phyloP scores from a whole-genome alignment of 2,113 vertebrate species.

The Cyprinodon brontotheroides region DNA sequence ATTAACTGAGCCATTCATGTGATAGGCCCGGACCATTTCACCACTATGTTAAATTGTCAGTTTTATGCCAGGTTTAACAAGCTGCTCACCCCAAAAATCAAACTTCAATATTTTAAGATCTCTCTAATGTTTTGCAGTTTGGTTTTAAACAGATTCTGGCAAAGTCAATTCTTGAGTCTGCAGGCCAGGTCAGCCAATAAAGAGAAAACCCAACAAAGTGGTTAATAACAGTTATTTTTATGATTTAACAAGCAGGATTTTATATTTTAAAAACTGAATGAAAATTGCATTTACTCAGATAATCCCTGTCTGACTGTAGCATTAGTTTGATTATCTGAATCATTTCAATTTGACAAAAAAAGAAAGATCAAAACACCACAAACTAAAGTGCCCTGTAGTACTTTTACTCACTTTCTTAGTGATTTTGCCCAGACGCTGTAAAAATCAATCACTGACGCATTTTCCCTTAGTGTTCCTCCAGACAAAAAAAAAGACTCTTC shows the following conservation, averaged over 20 bases:
- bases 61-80: too few relatives aligned
- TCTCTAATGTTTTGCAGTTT: not conserved
- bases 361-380: not conserved
- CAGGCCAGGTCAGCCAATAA: too few relatives aligned
- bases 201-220: not conserved
- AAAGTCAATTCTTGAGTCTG: too few relatives aligned
- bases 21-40: too few relatives aligned
- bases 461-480: conserved; percentile 46
- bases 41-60: too few relatives aligned
- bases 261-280: not conserved
- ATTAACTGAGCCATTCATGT: too few relatives aligned
- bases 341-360: not conserved
- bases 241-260: not conserved
- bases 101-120: too few relatives aligned
- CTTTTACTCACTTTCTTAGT: conserved; percentile 28
- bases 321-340: not conserved
- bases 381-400: conserved; percentile 3
- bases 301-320: too few relatives aligned
- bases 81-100: too few relatives aligned
- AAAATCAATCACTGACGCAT: conserved; percentile 35
- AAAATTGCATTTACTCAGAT: too few relatives aligned
- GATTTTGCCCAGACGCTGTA: conserved; percentile 27
- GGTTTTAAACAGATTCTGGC: too few relatives aligned
- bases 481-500: conserved; percentile 30
- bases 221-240: not conserved